Conservation (phyloP, 2,888 invertebrate species). For the Sarcophaga rosellei region DNA sequence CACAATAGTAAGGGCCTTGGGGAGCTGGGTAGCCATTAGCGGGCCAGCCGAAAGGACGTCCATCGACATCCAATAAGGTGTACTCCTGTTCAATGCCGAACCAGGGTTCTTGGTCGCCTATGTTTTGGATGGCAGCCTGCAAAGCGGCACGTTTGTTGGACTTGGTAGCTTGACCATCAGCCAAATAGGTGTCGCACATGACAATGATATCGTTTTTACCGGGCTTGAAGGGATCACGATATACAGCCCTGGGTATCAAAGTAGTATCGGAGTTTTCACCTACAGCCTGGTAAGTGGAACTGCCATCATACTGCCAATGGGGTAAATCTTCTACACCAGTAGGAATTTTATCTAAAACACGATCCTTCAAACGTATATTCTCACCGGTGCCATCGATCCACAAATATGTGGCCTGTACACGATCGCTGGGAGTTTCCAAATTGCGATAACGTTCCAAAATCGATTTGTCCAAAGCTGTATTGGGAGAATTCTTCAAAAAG, state of each 20-base stretch:
- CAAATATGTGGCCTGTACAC: conserved; percentile 85
- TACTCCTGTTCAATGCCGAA: conserved; percentile 88
- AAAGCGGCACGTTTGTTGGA: conserved; percentile 82
- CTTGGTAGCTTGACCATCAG: conserved; percentile 81
- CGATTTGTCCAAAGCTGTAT: conserved; percentile 88
- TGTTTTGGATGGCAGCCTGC: conserved; percentile 83
- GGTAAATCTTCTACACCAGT: conserved; percentile 84
- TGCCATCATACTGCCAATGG: conserved; percentile 89
- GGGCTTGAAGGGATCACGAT: conserved; percentile 88
- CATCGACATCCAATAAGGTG: conserved; percentile 83
- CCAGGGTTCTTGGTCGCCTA: conserved; percentile 85
- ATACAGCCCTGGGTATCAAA: conserved; percentile 88
- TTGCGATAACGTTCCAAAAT: conserved; percentile 87
- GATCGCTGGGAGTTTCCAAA: conserved; percentile 82
- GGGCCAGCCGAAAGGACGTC: conserved; percentile 88
- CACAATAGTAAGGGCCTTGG: conserved; percentile 91
- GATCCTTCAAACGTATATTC: conserved; percentile 86
- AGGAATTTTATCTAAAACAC: conserved; percentile 86
- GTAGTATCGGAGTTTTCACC: conserved; percentile 87
- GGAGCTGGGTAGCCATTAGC: conserved; percentile 86
- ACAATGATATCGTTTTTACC: conserved; percentile 88
- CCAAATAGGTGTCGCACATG: conserved; percentile 88
- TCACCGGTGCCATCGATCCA: conserved; percentile 90
- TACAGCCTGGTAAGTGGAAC: conserved; percentile 85
- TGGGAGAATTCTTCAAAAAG: conserved; percentile 85